Evolutionary conservation across 2,888 invertebrate species (phyloP), one percentile per base, ranked within the genome.

Genomic region (Sinhomidia bicolor): DNA sequence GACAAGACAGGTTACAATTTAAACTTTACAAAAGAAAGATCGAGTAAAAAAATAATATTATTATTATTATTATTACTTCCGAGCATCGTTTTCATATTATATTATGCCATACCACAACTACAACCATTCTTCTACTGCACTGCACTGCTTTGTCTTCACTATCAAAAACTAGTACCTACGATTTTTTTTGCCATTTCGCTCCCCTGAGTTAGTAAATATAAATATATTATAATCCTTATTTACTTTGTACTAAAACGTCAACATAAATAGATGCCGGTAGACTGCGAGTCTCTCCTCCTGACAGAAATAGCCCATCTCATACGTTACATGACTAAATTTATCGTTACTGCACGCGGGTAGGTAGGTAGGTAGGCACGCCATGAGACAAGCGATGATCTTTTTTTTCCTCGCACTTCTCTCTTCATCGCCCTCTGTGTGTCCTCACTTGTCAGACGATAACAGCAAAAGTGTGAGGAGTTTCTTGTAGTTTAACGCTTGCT

Each of bases 191-290:
- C 76, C 68, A 76, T 76, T 47, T 76, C 29, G 6, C 51, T 51
- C 76, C 76, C 9, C 29, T n/a, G 23, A 76, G 47, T 7, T 62
- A 62, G 32, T 14, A 79, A 54, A 78, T n/a, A n/a, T n/a, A n/a
- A n/a, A n/a, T n/a, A n/a, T n/a, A 32, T 32, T 12, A 47, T 17
- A 57, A 65, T 51, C 80, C 20, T 60, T 86, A 80, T 80, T 86
- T 86, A 71, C 80, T 65, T 80, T 80, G 32, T 62, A 51, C 68
- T 65, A 17, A 41, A 62, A 80, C 51, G 86, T 87, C 86, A 88
- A 65, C 87, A 82, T 87, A 82, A 82, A 82, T 82, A 87, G 60
- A 88, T 87, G 81, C 81, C 74, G 86, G 86, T 81, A 81, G 86
- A 87, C 86, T 82, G 82, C 51, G 51, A 82, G 82, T 76, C 87